Conservation (phyloP, 2,797 vertebrate species). For the Masticophis lateralis region DNA sequence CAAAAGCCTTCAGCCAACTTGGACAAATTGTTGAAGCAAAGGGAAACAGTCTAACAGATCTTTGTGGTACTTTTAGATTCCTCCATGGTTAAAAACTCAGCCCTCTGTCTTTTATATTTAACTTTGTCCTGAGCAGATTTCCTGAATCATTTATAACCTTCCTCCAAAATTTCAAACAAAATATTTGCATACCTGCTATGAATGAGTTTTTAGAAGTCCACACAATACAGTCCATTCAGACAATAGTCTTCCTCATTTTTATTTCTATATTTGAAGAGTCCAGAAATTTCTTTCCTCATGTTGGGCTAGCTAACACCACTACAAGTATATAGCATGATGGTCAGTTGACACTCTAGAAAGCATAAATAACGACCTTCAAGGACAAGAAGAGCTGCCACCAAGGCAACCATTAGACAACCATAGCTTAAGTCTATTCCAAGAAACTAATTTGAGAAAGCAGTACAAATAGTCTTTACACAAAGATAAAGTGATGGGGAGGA, state of each 20-base stretch:
- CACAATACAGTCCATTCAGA: slow-evolving; percentile 44
- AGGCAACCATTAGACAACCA: neutral
- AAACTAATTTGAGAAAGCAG: neutral
- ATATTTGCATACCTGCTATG: slow-evolving; percentile 55
- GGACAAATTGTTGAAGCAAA: slow-evolving; percentile 36
- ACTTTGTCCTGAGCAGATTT: slow-evolving; percentile 40
- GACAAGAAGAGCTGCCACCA: neutral
- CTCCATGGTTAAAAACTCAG: slow-evolving; percentile 41
- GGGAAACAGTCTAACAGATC: slow-evolving; percentile 51
- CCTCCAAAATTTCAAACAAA: slow-evolving; percentile 41
- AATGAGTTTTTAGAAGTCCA: slow-evolving; percentile 40
- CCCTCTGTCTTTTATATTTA: slow-evolving; percentile 48
- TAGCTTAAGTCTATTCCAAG: neutral
- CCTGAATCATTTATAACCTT: slow-evolving; percentile 50
- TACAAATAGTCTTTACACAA: neutral
- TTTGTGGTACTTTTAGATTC: slow-evolving; percentile 52
- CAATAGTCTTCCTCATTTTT: slow-evolving; percentile 24
- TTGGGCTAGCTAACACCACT: neutral
- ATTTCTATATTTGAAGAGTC: neutral
- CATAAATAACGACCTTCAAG: neutral
- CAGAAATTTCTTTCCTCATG: slow-evolving; percentile 17
- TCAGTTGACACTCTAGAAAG: neutral
- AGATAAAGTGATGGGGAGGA: neutral
- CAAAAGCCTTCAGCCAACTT: slow-evolving; percentile 48
- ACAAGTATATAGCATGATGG: neutral